Percentiles rank a stretch among this genome's conserved stretches.
These are phyloP conservation scores for Phaethon lepturus DNA, from an alignment of 2,113 vertebrate species.

Conservation along the genomic window DNA sequence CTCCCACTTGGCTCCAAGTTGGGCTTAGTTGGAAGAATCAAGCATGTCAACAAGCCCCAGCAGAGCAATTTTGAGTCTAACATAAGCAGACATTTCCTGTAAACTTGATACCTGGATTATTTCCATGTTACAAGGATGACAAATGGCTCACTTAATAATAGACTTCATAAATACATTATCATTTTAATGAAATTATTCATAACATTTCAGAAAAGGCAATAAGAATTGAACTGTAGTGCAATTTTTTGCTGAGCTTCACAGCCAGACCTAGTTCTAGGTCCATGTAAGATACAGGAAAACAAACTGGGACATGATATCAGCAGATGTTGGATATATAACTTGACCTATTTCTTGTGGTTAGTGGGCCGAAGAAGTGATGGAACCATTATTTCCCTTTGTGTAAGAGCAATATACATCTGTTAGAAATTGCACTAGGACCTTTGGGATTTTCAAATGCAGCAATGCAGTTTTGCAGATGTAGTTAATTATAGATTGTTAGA, in stretches of 20 bases:
- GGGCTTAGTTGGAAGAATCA: not conserved
- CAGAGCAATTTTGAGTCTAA: not conserved
- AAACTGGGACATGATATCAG: not conserved
- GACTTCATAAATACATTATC: constrained; percentile 6
- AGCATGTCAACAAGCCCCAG: not conserved
- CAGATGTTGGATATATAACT: not conserved
- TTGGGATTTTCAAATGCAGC: not conserved
- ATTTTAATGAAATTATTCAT: constrained; percentile 6
- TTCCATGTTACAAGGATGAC: not conserved
- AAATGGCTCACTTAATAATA: constrained; percentile 32
- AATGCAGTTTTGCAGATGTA: constrained; percentile 16
- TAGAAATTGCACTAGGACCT: not conserved
- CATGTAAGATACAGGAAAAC: not conserved
- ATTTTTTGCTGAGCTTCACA: not conserved
- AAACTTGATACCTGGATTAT: not conserved
- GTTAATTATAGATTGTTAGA: not conserved
- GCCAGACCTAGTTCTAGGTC: not conserved
- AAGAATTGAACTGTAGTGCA: not conserved
- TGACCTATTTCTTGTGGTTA: constrained; percentile 27
- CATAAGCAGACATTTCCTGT: not conserved
- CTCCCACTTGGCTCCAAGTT: not conserved
- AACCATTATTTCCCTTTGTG: not conserved
- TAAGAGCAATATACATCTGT: constrained; percentile 35
- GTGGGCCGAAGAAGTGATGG: not conserved
- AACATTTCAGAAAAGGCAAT: not conserved